These are phyloP conservation scores for Hippocampus kuda DNA, from an alignment of 2,797 vertebrate genomes.

Conservation along the genomic window DNA sequence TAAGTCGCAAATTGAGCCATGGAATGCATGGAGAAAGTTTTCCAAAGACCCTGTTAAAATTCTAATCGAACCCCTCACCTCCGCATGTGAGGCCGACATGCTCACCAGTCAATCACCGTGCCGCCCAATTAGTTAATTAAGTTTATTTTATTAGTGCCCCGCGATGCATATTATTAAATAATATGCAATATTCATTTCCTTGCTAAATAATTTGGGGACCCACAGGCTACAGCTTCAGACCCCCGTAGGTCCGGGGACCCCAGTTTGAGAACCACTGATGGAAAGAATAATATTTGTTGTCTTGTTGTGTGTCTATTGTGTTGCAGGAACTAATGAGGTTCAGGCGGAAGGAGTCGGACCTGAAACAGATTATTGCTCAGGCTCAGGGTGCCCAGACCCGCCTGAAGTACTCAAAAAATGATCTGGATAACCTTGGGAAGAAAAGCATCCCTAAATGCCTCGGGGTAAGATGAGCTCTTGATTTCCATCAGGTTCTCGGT, in stretches of 20 bases:
- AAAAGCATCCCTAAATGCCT: constrained; percentile 68
- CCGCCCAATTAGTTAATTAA: too few species aligned
- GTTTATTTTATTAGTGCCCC: too few species aligned
- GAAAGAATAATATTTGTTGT: too few species aligned
- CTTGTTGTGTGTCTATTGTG: constrained; percentile 5
- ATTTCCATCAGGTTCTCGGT: background rate
- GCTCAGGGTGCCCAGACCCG: constrained; percentile 76
- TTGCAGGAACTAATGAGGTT: constrained; percentile 75
- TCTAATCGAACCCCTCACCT: too few species aligned
- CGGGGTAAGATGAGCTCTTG: constrained; percentile 51
- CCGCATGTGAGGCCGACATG: too few species aligned
- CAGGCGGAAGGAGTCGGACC: constrained; percentile 76
- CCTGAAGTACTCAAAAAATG: constrained; percentile 80
- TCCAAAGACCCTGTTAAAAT: background rate
- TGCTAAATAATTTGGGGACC: too few species aligned
- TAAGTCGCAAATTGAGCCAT: background rate
- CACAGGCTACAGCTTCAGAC: too few species aligned
- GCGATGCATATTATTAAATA: too few species aligned
- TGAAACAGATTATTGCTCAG: constrained; percentile 75
- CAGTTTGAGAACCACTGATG: too few species aligned
- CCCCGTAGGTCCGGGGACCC: too few species aligned
- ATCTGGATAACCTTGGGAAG: constrained; percentile 75
- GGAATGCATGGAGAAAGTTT: background rate
- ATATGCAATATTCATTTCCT: too few species aligned
- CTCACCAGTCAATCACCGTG: too few species aligned